Percentiles rank a stretch among this genome's conserved stretches.
phyloP scores from a whole-genome alignment of 1,140 invertebrate genomes.

The Drosophila carrolli region DNA sequence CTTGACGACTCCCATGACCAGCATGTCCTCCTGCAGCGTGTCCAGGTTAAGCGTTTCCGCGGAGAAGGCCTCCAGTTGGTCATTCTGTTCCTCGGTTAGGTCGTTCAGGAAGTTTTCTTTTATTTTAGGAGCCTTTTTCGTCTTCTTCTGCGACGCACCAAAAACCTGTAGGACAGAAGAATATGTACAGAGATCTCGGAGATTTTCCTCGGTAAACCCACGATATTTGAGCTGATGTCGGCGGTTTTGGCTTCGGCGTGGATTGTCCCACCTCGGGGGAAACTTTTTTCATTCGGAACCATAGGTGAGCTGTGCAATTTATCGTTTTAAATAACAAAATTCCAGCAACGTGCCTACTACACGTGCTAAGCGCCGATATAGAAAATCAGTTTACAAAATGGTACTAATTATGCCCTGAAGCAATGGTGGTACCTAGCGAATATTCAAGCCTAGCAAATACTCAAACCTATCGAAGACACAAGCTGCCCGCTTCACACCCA shows the following conservation, averaged over 20 bases:
- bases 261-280: constrained; percentile 76
- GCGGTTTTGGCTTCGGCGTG: constrained; percentile 40
- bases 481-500: not conserved
- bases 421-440: not conserved
- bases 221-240: constrained; percentile 58
- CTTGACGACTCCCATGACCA: constrained; percentile 78
- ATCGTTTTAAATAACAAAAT: constrained; percentile 41
- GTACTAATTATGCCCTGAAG: not conserved
- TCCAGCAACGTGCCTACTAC: constrained; percentile 57
- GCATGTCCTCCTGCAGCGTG: constrained; percentile 80
- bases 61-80: constrained; percentile 66
- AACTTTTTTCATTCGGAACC: constrained; percentile 70
- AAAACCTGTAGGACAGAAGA: constrained; percentile 55
- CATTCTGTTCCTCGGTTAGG: constrained; percentile 26
- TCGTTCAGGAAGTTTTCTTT: constrained; percentile 42
- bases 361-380: constrained; percentile 36
- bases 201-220: constrained; percentile 31
- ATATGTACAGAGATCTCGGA: not conserved
- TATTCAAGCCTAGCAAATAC: not conserved
- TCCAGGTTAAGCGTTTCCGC: constrained; percentile 73
- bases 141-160: constrained; percentile 76
- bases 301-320: constrained; percentile 26
- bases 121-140: constrained; percentile 60
- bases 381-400: not conserved
- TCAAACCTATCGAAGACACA: not conserved